A percentile compares a stretch with the other conserved stretches of the same genome.
Conservation (phyloP, 1,140 invertebrate species). For the Helicoverpa zea region DNA sequence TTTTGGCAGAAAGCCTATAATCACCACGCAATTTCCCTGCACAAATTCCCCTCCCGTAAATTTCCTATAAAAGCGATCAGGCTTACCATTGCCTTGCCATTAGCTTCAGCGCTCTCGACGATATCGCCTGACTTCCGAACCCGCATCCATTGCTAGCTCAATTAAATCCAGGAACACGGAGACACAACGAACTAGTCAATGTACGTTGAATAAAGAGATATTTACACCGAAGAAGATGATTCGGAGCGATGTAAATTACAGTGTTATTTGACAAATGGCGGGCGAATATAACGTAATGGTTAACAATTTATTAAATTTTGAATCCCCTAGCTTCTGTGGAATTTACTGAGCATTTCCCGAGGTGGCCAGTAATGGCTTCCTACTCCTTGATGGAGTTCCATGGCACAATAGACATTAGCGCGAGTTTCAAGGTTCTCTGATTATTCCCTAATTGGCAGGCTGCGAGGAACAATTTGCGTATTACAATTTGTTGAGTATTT, state of each 20-base stretch:
- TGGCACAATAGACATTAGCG: not conserved
- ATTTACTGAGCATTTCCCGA: slow-evolving; percentile 6
- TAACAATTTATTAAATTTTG: slow-evolving; percentile 51
- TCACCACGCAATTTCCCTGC: not conserved
- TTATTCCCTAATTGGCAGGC: slow-evolving; percentile 30
- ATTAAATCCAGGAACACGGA: not conserved
- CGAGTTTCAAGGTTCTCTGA: slow-evolving; percentile 8
- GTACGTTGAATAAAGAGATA: not conserved
- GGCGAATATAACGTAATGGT: slow-evolving; percentile 44
- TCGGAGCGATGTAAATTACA: slow-evolving; percentile 28
- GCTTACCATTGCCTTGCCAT: slow-evolving; percentile 31
- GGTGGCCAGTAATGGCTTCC: slow-evolving; percentile 38
- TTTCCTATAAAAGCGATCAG: slow-evolving; percentile 29
- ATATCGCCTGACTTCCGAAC: not conserved
- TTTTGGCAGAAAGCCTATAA: too few relatives aligned
- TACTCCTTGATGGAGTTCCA: not conserved
- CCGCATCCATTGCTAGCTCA: slow-evolving; percentile 1
- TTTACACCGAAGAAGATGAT: not conserved
- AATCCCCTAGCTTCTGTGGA: slow-evolving; percentile 30
- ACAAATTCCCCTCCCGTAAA: not conserved
- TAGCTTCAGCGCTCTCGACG: not conserved
- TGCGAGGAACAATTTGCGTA: slow-evolving; percentile 11
- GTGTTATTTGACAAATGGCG: slow-evolving; percentile 44
- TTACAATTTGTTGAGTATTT: slow-evolving; percentile 26
- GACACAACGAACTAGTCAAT: not conserved